These are phyloP conservation scores for Hirudinaria manillensis DNA, from an alignment of 2,888 invertebrate genomes.

Conservation along the genomic window DNA sequence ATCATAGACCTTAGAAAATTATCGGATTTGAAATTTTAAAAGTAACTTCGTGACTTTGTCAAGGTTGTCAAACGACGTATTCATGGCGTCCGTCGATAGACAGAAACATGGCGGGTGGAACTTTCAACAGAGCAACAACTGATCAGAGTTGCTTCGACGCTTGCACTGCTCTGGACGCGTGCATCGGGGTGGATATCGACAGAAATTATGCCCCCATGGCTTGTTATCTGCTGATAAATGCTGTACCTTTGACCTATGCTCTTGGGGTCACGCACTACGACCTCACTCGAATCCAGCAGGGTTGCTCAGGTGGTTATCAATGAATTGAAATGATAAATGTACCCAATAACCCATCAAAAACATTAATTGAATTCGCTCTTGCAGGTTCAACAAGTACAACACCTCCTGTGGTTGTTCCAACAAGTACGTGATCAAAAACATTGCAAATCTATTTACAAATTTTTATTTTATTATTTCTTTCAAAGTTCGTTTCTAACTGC, in stretches of 20 bases:
- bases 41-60: not conserved
- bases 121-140: conserved; percentile 27
- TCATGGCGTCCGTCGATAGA: conserved; percentile 8
- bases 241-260: conserved; percentile 14
- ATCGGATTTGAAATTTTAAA: not conserved
- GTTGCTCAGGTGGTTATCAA: conserved; percentile 19
- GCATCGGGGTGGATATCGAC: conserved; percentile 33
- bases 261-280: conserved; percentile 29
- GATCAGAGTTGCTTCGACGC: conserved; percentile 19
- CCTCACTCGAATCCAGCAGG: conserved; percentile 22
- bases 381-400: conserved; percentile 8
- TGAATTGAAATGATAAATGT: not conserved
- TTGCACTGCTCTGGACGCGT: conserved; percentile 17
- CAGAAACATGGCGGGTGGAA: conserved; percentile 30
- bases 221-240: conserved; percentile 27
- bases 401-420: not conserved
- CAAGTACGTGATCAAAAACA: too few relatives aligned
- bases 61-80: conserved; percentile 8
- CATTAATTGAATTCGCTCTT: not conserved
- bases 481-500: too few relatives aligned
- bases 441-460: not conserved
- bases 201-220: conserved; percentile 4
- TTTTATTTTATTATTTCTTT: not conserved
- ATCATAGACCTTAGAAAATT: not conserved
- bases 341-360: not conserved